Base-by-base conservation (phyloP, 2,113 vertebrate species). In the Polypterus senegalus region DNA sequence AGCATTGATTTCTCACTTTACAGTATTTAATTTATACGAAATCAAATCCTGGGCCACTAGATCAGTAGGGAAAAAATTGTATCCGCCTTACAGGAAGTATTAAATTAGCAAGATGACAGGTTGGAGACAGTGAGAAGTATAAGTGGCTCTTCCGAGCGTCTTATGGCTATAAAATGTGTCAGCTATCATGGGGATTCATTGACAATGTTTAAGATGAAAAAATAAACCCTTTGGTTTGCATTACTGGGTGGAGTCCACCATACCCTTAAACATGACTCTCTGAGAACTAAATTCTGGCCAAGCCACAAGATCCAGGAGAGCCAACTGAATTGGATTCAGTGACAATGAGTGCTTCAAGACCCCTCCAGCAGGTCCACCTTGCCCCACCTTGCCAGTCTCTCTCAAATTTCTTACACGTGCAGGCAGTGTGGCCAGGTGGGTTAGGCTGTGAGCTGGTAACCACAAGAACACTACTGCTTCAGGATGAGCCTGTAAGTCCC, bases 231-330 rank as follows among this genome's bases (percentile, higher is more conserved):
- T 76, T 63, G 64, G 71, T 73, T 78, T 75, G 68, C 73, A 70
- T 58, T 80, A 81, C 69, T 77, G 70, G 77, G 76, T 63, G 64
- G 72, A 76, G 73, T 69, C 53, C 47, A 54, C 65, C 67, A 66
- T 71, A 46, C 65, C 64, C 74, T 82, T 78, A 79, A 74, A 81
- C 65, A 64, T 7, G 55, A 74, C 69, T 70, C 77, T 81, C 72
- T 84, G 86, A 83, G 83, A 88, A 82, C 77, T 74, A 73, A 79
- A 81, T 83, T 70, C 70, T 78, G 79, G 75, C 78, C 73, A 62
- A 72, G 72, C 60, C 66, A 67, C 73, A 69, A 77, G 71, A 76
- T 75, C 69, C 76, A 69, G 63, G 67, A 70, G 76, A 73, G 3
- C 67, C 61, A 73, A 77, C 78, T 72, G 62, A 77, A 66, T 61